Evolutionary conservation across 2,113 vertebrate species (phyloP).

Genomic region (Calyptommatus sinebrachiatus): DNA sequence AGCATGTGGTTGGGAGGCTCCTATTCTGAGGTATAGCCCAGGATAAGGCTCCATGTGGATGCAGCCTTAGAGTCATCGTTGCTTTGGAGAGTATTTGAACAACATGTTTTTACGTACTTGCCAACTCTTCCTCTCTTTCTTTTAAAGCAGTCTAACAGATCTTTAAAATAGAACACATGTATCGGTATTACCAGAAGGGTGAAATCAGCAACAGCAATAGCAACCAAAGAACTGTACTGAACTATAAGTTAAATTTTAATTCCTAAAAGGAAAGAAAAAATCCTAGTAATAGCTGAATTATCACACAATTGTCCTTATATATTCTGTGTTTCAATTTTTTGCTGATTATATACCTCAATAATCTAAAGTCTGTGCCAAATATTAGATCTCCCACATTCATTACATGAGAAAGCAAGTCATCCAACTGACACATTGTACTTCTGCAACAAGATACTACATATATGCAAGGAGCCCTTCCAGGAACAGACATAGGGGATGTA

Average conservation of each 20-base stretch:
- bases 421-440: no score
- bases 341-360: not conserved
- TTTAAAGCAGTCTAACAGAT: not conserved
- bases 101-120: not conserved
- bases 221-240: no score
- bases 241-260: not conserved
- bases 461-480: no score
- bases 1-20: no score
- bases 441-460: no score
- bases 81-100: not conserved
- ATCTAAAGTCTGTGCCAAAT: not conserved
- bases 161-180: not conserved
- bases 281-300: not conserved
- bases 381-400: no score
- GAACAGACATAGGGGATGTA: no score
- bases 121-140: not conserved
- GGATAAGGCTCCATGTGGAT: no score
- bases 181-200: not conserved
- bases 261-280: not conserved
- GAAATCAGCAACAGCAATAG: not conserved
- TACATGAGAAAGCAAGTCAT: no score
- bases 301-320: not conserved
- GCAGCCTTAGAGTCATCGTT: no score
- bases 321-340: not conserved
- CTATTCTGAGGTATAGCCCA: no score